phyloP scores from a whole-genome alignment of 2,113 vertebrate genomes.

The Irena cyanogastra region DNA sequence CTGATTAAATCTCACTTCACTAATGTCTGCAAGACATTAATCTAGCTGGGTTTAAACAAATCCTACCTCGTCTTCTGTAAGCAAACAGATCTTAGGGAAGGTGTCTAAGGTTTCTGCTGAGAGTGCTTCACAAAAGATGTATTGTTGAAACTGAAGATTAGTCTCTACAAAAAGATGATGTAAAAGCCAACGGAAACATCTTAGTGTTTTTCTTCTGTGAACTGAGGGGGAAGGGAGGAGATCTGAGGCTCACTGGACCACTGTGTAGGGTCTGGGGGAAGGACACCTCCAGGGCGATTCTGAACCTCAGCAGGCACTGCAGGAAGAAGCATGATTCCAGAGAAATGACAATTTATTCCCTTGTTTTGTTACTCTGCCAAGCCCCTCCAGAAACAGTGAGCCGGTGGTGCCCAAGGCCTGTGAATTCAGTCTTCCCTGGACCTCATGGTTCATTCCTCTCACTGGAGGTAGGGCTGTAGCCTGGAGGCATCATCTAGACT shows the following conservation, averaged over 20 bases:
- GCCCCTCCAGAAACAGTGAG: background rate
- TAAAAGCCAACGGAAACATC: conserved; percentile 59
- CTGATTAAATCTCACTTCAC: conserved; percentile 61
- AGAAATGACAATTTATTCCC: background rate
- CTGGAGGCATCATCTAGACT: background rate
- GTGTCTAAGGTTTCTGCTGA: conserved; percentile 65
- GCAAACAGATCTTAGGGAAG: conserved; percentile 63
- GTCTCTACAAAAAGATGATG: conserved; percentile 49
- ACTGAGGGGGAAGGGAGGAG: conserved; percentile 20
- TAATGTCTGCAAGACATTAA: conserved; percentile 67
- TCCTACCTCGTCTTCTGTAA: conserved; percentile 63
- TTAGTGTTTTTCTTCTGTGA: conserved; percentile 57
- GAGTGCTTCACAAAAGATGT: conserved; percentile 61
- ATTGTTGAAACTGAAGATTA: conserved; percentile 60
- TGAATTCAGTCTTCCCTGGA: background rate
- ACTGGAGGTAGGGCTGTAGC: background rate
- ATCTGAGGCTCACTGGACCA: conserved; percentile 2
- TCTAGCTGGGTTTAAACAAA: conserved; percentile 62
- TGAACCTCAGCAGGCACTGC: background rate
- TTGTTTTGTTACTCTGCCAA: background rate
- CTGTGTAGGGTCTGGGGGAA: background rate
- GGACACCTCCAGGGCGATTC: background rate
- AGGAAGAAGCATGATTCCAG: background rate
- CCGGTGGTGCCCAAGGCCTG: background rate
- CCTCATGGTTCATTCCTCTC: background rate